Evolutionary conservation across 2,888 invertebrate species (phyloP), one percentile per base, ranked within the genome.

Genomic region (Dasysyrphus tricinctus): DNA sequence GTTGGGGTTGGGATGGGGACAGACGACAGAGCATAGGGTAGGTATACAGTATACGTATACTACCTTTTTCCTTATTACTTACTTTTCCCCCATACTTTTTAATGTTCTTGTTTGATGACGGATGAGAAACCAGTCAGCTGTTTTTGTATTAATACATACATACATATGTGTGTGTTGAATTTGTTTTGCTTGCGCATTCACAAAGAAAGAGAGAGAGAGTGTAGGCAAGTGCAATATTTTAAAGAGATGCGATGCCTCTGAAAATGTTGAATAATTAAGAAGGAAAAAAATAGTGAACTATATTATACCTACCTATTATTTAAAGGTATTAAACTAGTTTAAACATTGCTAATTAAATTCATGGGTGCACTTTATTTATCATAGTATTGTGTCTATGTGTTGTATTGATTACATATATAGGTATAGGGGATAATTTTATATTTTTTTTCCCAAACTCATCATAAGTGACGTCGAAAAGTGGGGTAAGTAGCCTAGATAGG

Each of bases 71-170:
- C 32, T 12, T 47, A 47, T 32, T 29, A 65, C 11, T 32, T 29
- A 65, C 11, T 72, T 61, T 70, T 65, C 32, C 44, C 14, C 11
- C 5, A 37, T 59, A 5, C n/a, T 49, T 14, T n/a, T 65, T 11
- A 24, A 24, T 51, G 16, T 51, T 19, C 8, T 32, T n/a, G 12
- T 16, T 11, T 61, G 65, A 67, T 76, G 84, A 77, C 49, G 80
- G 69, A 69, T 67, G 49, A 76, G 72, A 80, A 67, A 76, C 57
- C 67, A 85, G 74, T 85, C 85, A 85, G 85, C 85, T 85, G 85
- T 85, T 85, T 39, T 57, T 63, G 32, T 19, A n/a, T 37, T 29
- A 32, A n/a, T n/a, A n/a, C n/a, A n/a, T n/a, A n/a, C n/a, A n/a
- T n/a, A n/a, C n/a, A n/a, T n/a, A n/a, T 75, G 54, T 54, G 34